A percentile compares a stretch with the other conserved stretches of the same genome.
These are phyloP conservation scores for Zele albiditarsus DNA, from an alignment of 2,888 invertebrate genomes.

Conservation along the genomic window DNA sequence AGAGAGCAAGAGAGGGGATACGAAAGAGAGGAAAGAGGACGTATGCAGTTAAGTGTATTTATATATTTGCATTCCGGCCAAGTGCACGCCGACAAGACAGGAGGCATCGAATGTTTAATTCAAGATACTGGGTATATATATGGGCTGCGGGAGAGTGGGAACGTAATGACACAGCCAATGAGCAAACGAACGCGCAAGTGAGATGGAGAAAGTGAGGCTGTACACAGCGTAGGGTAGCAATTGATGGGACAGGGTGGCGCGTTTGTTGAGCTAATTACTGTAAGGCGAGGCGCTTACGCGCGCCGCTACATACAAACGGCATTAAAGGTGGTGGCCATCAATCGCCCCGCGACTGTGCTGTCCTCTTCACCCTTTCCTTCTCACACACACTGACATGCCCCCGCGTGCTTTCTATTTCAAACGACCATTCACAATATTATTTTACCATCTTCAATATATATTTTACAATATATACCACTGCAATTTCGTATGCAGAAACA, in stretches of 20 bases:
- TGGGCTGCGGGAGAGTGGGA: slow-evolving; percentile 12
- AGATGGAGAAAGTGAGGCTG: slow-evolving; percentile 42
- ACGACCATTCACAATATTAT: slow-evolving; percentile 1
- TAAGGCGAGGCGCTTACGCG: slow-evolving; percentile 72
- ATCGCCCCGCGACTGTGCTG: slow-evolving; percentile 58
- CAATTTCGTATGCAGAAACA: neutral
- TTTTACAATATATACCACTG: neutral
- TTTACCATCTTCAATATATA: slow-evolving; percentile 11
- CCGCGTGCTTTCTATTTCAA: slow-evolving; percentile 31
- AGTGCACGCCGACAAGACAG: slow-evolving; percentile 69
- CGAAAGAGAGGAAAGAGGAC: slow-evolving; percentile 15
- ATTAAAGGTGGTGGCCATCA: slow-evolving; percentile 72
- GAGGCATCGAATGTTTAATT: slow-evolving; percentile 72
- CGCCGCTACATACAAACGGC: slow-evolving; percentile 73
- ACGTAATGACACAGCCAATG: slow-evolving; percentile 25
- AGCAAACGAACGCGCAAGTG: slow-evolving; percentile 47
- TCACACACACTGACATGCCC: slow-evolving; percentile 24
- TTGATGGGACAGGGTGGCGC: slow-evolving; percentile 72
- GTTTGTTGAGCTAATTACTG: slow-evolving; percentile 73
- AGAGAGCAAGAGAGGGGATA: slow-evolving; percentile 27
- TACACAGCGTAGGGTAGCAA: slow-evolving; percentile 67
- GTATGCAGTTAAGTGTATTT: slow-evolving; percentile 54
- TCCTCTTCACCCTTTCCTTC: slow-evolving; percentile 37
- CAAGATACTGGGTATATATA: slow-evolving; percentile 63
- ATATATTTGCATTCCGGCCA: slow-evolving; percentile 68